Percentiles rank a stretch among this genome's conserved stretches.
Evolutionary conservation across 2,113 vertebrate genomes (phyloP).

Genomic region (Astatoreochromis straeleni): DNA sequence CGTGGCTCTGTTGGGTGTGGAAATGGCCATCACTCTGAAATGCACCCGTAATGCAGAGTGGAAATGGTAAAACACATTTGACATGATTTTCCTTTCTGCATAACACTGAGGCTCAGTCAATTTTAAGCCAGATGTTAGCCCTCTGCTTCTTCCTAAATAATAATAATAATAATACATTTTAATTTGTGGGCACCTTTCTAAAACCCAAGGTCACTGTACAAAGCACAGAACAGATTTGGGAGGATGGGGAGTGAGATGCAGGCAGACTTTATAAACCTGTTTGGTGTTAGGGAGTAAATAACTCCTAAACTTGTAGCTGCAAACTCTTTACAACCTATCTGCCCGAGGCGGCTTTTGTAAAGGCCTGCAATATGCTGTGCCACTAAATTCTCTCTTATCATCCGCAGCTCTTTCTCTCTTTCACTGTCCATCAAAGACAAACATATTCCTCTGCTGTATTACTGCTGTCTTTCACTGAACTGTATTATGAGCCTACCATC

Average conservation of each 20-base stretch:
- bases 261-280: neutral
- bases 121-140: neutral
- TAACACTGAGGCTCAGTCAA: neutral
- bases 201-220: neutral
- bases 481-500: neutral
- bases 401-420: conserved; percentile 3
- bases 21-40: conserved; percentile 69
- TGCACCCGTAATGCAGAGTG: conserved; percentile 69
- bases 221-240: neutral
- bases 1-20: conserved; percentile 65
- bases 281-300: conserved; percentile 17
- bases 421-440: conserved; percentile 24
- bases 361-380: conserved; percentile 6
- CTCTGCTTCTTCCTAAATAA: neutral
- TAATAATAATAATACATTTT: neutral
- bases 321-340: conserved; percentile 18
- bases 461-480: neutral
- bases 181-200: neutral
- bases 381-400: conserved; percentile 2
- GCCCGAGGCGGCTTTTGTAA: neutral
- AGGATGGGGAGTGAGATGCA: neutral
- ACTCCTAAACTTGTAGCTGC: conserved; percentile 10
- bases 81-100: neutral
- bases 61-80: conserved; percentile 64
- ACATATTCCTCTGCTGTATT: neutral